phyloP scores from a whole-genome alignment of 2,888 invertebrate species.

The Lepidochitona cinerea region DNA sequence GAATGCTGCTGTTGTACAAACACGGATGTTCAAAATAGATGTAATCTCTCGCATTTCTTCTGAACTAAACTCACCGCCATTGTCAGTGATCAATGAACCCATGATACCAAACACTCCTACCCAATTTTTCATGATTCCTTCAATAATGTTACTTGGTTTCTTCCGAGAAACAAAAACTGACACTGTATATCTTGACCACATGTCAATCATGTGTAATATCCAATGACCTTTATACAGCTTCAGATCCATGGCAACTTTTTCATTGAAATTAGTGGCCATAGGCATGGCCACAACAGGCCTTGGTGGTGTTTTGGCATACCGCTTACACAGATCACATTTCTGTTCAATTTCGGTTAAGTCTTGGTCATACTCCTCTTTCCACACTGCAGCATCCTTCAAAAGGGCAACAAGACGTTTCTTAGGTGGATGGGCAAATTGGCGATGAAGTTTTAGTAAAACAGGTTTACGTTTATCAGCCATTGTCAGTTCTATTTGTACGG shows the following conservation, averaged over 20 bases:
- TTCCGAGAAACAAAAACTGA: conserved; percentile 5
- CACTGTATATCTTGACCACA: conserved; percentile 4
- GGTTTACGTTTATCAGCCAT: too few relatives aligned
- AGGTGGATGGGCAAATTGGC: conserved; percentile 38
- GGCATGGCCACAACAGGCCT: conserved; percentile 13
- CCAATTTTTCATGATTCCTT: conserved; percentile 11
- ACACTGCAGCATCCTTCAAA: conserved; percentile 25
- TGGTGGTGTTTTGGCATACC: conserved; percentile 12
- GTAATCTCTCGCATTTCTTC: conserved; percentile 4
- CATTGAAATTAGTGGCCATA: conserved; percentile 25
- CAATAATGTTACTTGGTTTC: not conserved
- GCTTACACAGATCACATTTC: conserved; percentile 20
- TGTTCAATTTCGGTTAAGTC: conserved; percentile 15
- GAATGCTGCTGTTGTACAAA: conserved; percentile 3
- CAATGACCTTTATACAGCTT: conserved; percentile 19
- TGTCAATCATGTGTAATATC: conserved; percentile 15
- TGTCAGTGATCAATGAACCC: conserved; percentile 8
- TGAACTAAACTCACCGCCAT: conserved; percentile 14
- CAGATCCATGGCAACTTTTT: conserved; percentile 31
- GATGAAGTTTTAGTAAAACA: too few relatives aligned
- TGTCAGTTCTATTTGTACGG: conserved; percentile 17
- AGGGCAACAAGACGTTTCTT: conserved; percentile 22
- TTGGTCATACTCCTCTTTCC: conserved; percentile 10
- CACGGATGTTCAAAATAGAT: conserved; percentile 12
- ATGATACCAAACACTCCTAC: not conserved